A percentile compares a stretch with the other conserved stretches of the same genome.
Conservation (phyloP, 2,888 invertebrate species). For the Polydrusus cervinus region DNA sequence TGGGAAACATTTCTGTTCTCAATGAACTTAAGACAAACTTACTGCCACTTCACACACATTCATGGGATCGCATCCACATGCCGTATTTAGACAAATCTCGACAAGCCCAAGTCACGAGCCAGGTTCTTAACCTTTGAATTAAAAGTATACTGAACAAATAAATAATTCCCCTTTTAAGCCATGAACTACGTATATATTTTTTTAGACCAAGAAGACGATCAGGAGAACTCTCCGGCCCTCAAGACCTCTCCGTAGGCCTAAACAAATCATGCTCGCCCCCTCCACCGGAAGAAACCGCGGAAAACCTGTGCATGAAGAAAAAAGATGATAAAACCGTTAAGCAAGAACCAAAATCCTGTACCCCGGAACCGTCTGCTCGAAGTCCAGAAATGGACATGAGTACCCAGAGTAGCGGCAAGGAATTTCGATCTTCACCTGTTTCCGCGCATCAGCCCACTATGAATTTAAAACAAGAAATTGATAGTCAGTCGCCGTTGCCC, state of each 20-base stretch:
- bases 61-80: no score
- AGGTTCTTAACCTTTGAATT: no score
- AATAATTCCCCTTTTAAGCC: background rate
- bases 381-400: slow-evolving; percentile 68
- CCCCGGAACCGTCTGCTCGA: slow-evolving; percentile 55
- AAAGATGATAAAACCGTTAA: slow-evolving; percentile 59
- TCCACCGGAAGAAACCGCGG: slow-evolving; percentile 70
- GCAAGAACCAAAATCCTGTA: slow-evolving; percentile 61
- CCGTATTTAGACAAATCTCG: no score
- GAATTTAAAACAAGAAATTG: slow-evolving; percentile 68
- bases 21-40: no score
- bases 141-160: no score
- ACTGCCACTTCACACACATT: no score
- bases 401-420: slow-evolving; percentile 65
- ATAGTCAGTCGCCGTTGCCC: slow-evolving; percentile 73
- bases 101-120: no score
- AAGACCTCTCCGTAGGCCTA: slow-evolving; percentile 74
- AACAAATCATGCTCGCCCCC: slow-evolving; percentile 61
- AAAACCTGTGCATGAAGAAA: slow-evolving; percentile 78
- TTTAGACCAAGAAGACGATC: slow-evolving; percentile 82
- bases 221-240: slow-evolving; percentile 80
- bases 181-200: background rate
- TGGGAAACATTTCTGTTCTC: no score
- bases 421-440: slow-evolving; percentile 69
- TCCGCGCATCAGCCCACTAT: slow-evolving; percentile 68